Evolutionary conservation across 2,113 vertebrate species (phyloP).

Genomic region (Sebastes fasciatus): DNA sequence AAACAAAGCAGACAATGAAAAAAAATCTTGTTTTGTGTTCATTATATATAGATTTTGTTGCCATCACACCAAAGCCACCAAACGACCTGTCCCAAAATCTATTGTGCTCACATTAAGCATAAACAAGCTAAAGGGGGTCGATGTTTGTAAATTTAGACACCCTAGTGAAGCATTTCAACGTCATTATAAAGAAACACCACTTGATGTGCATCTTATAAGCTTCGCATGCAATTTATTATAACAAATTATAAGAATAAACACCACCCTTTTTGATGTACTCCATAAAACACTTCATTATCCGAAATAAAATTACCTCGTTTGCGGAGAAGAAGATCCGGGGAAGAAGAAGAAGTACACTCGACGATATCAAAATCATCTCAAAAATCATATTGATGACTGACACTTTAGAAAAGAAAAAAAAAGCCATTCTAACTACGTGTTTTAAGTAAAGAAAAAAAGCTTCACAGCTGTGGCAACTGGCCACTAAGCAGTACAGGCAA

Average conservation of each 20-base stretch:
- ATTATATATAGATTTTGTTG: constrained; percentile 29
- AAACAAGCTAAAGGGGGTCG: constrained; percentile 62
- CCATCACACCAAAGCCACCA: constrained; percentile 61
- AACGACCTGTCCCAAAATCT: constrained; percentile 69
- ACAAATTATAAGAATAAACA: constrained; percentile 49
- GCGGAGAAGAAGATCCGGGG: constrained; percentile 42
- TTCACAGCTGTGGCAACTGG: constrained; percentile 66
- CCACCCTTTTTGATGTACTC: constrained; percentile 13
- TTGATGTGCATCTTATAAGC: constrained; percentile 1
- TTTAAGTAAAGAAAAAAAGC: constrained; percentile 50
- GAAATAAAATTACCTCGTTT: constrained; percentile 68
- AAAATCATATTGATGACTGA: constrained; percentile 71
- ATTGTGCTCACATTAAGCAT: constrained; percentile 74
- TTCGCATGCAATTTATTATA: constrained; percentile 30
- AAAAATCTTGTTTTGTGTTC: not conserved
- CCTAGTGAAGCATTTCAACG: constrained; percentile 23
- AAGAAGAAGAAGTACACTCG: constrained; percentile 59
- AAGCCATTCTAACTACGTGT: constrained; percentile 65
- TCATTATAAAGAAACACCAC: constrained; percentile 11
- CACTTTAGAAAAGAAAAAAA: constrained; percentile 55
- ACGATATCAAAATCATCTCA: constrained; percentile 69
- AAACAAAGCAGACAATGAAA: constrained; percentile 17
- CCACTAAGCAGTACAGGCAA: constrained; percentile 55
- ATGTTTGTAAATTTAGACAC: constrained; percentile 53
- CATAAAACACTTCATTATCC: constrained; percentile 40